Conservation (phyloP, 1,140 invertebrate species). For the Cryptotermes secundus region DNA sequence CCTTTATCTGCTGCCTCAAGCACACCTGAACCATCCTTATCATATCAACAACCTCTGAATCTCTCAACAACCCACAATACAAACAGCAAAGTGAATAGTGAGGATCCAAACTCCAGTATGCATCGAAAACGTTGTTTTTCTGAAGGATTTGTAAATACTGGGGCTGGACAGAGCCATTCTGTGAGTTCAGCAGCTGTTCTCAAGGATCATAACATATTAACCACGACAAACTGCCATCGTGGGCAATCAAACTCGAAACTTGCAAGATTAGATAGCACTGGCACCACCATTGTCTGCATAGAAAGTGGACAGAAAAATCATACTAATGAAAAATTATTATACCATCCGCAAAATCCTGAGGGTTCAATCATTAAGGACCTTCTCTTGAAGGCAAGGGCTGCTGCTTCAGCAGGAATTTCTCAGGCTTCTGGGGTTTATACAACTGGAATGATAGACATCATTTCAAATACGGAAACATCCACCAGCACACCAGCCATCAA, state of each 20-base stretch:
- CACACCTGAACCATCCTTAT: constrained; percentile 9
- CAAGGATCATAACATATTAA: not conserved
- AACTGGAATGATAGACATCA: not conserved
- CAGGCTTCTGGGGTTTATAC: not conserved
- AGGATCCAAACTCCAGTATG: constrained; percentile 43
- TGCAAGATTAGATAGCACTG: not conserved
- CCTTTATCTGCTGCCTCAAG: not conserved
- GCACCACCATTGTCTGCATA: not conserved
- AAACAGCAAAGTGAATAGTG: constrained; percentile 39
- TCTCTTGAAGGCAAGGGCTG: constrained; percentile 63
- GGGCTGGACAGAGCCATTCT: not conserved
- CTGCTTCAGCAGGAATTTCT: constrained; percentile 16
- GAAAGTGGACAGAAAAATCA: not conserved
- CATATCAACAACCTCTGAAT: constrained; percentile 59
- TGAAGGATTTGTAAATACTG: constrained; percentile 51
- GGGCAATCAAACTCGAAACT: not conserved
- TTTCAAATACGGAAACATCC: not conserved
- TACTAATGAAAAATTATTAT: constrained; percentile 23
- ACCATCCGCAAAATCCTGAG: constrained; percentile 50
- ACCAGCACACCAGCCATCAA: not conserved
- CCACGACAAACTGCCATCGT: not conserved
- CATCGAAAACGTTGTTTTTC: constrained; percentile 63
- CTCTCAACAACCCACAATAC: constrained; percentile 56
- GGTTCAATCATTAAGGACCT: constrained; percentile 83
- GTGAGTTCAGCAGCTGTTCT: not conserved